These are phyloP conservation scores for Cygnus buccinator DNA, from an alignment of 2,113 vertebrate species.

Conservation along the genomic window DNA sequence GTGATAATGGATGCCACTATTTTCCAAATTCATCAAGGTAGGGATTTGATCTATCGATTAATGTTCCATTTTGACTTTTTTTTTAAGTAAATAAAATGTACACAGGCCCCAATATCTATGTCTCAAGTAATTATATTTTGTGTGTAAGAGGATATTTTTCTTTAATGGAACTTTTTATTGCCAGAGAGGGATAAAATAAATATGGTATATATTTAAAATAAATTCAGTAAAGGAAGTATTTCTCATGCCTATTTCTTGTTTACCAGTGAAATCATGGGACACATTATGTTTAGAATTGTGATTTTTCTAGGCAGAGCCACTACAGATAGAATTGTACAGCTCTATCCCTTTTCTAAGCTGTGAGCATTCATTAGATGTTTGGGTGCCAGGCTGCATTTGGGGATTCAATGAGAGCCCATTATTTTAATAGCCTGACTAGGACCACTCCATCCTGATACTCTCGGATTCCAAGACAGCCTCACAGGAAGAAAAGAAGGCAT, in stretches of 20 bases:
- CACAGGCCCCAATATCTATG: neutral
- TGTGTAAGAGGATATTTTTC: neutral
- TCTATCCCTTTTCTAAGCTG: neutral
- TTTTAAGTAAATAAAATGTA: neutral
- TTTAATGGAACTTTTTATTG: neutral
- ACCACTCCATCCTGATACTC: accelerated
- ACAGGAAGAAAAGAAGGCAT: neutral
- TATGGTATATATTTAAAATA: neutral
- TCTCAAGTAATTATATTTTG: neutral
- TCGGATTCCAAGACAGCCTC: neutral
- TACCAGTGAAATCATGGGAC: neutral
- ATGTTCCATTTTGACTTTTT: neutral
- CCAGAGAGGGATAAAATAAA: neutral
- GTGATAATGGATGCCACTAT: neutral
- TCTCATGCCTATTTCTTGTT: neutral
- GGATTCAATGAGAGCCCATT: neutral
- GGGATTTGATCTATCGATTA: neutral
- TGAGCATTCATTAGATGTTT: neutral
- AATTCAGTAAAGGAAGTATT: neutral
- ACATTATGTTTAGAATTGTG: neutral
- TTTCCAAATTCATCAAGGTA: neutral
- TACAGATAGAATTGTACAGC: neutral
- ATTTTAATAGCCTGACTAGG: neutral
- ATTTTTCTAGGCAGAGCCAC: neutral
- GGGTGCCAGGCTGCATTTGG: neutral